Conservation (phyloP, 2,113 vertebrate genomes). For the Tetrao urogallus region DNA sequence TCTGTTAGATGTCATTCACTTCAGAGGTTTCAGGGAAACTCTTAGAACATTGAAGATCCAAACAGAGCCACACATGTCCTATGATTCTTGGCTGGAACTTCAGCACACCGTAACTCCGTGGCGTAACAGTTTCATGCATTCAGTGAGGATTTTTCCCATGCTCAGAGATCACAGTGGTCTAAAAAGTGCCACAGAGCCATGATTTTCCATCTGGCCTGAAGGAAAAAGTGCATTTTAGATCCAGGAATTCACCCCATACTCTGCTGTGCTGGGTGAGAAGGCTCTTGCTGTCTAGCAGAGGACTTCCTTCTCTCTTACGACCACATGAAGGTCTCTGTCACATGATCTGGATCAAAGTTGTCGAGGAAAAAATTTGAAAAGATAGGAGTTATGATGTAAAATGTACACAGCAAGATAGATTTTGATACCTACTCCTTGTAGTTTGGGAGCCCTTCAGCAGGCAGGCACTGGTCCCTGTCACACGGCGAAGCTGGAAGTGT, state of each 20-base stretch:
- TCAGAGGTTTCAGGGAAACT: not conserved
- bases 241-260: not conserved
- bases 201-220: not conserved
- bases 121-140: not conserved
- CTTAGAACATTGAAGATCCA: not conserved
- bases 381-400: not conserved
- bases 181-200: not conserved
- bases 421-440: constrained; percentile 66
- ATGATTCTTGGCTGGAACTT: not conserved
- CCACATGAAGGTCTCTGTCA: not conserved
- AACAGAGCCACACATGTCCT: not conserved
- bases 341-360: not conserved
- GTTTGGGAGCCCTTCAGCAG: constrained; percentile 46
- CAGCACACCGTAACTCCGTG: not conserved
- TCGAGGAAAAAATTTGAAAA: not conserved
- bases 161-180: not conserved
- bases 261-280: accelerated
- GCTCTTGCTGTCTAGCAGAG: constrained; percentile 3
- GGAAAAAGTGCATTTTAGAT: not conserved
- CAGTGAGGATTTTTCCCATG: not conserved
- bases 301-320: not conserved
- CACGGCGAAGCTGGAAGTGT: constrained; percentile 46
- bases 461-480: constrained; percentile 63
- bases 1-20: not conserved
- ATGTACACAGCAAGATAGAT: not conserved